Evolutionary conservation across 1,140 invertebrate genomes (phyloP).

Genomic region (Eupristina koningsbergeri): DNA sequence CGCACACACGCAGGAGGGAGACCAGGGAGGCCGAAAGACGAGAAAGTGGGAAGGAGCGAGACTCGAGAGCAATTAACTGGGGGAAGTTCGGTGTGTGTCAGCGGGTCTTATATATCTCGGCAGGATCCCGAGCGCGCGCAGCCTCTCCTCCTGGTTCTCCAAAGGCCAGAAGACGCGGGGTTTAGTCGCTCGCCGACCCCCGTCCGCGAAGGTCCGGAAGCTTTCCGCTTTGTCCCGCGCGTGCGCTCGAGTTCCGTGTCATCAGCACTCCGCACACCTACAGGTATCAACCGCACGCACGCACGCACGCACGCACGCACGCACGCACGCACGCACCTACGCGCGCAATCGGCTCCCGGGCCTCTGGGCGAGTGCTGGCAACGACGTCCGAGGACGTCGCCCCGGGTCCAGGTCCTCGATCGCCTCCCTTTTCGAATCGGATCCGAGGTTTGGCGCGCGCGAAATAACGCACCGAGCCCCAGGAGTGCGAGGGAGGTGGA

Average conservation of each 20-base stretch:
- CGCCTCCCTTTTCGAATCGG: not conserved
- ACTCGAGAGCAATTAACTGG: constrained; percentile 49
- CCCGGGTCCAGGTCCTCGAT: not conserved
- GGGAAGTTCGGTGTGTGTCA: constrained; percentile 36
- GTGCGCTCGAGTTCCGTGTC: not conserved
- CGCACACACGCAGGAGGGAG: not conserved
- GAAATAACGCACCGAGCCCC: too few relatives aligned
- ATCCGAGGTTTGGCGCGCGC: not conserved
- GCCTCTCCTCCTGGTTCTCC: constrained; percentile 34
- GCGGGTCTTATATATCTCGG: constrained; percentile 34
- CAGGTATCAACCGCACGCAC: too few relatives aligned
- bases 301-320: too few relatives aligned
- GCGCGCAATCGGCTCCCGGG: not conserved
- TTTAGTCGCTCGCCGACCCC: constrained; percentile 71
- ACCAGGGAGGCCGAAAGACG: not conserved
- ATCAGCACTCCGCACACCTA: not conserved
- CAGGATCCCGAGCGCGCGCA: constrained; percentile 51
- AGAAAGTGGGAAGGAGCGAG: constrained; percentile 44
- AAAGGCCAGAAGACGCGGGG: constrained; percentile 32
- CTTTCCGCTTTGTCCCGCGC: constrained; percentile 21
- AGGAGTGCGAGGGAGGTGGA: too few relatives aligned
- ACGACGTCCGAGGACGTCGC: not conserved
- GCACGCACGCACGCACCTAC: too few relatives aligned
- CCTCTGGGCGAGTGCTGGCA: not conserved
- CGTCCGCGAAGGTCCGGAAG: constrained; percentile 66